Percentiles rank a stretch among this genome's conserved stretches.
phyloP scores from a whole-genome alignment of 2,888 invertebrate species.

The Helobdella robusta region DNA sequence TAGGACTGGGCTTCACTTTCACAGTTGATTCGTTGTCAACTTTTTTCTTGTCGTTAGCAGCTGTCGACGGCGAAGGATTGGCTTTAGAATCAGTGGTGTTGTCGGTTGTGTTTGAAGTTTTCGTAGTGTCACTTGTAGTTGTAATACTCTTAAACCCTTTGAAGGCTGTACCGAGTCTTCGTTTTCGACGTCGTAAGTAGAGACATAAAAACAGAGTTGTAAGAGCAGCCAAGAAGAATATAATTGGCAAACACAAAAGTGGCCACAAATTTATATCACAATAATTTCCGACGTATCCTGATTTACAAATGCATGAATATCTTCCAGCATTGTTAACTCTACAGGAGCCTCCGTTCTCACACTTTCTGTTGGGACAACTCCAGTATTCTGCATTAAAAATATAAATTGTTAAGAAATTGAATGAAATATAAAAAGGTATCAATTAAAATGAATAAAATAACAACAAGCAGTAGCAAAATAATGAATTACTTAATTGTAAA shows the following conservation, averaged over 20 bases:
- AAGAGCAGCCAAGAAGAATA: constrained; percentile 5
- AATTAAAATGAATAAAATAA: neutral
- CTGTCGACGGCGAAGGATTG: neutral
- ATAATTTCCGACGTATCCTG: constrained; percentile 14
- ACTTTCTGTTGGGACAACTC: constrained; percentile 10
- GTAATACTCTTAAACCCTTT: constrained; percentile 1
- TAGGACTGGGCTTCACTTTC: constrained; percentile 2
- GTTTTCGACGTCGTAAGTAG: neutral
- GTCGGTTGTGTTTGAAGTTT: too few species aligned
- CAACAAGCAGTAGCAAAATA: neutral
- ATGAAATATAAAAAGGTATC: neutral
- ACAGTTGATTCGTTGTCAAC: neutral
- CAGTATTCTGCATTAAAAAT: constrained; percentile 13
- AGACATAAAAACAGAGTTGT: neutral
- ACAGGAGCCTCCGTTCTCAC: constrained; percentile 12
- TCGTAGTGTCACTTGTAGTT: neutral
- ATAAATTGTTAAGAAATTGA: neutral
- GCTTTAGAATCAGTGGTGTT: neutral
- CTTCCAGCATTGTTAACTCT: neutral
- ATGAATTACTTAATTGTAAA: neutral
- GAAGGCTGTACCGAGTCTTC: neutral
- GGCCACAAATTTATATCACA: constrained; percentile 22
- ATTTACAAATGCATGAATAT: constrained; percentile 4
- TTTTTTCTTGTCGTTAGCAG: neutral
- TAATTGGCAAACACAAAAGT: neutral